Conservation (phyloP, 2,888 invertebrate genomes). For the Unio pictorum region DNA sequence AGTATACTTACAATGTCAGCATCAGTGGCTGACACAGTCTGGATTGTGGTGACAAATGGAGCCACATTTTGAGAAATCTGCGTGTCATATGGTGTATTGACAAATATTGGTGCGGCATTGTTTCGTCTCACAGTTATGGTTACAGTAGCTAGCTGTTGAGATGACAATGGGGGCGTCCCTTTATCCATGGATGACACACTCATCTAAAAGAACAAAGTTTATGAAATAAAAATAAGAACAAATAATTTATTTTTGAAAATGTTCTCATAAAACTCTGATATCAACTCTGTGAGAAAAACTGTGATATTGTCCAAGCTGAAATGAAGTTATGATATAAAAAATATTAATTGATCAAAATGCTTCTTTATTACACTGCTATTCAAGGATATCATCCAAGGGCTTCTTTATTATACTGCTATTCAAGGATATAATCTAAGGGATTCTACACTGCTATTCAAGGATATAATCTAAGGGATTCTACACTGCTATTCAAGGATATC, state of each 20-base stretch:
- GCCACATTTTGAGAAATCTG: slow-evolving; percentile 36
- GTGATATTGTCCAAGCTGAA: too few relatives aligned
- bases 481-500: too few relatives aligned
- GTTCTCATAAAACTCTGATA: too few relatives aligned
- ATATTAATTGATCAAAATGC: too few relatives aligned
- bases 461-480: too few relatives aligned
- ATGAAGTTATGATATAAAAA: too few relatives aligned
- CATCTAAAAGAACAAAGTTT: slow-evolving; percentile 34
- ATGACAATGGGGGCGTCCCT: slow-evolving; percentile 47
- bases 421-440: too few relatives aligned
- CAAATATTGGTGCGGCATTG: slow-evolving; percentile 53
- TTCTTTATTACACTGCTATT: too few relatives aligned
- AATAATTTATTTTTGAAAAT: background rate
- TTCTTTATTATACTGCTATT: too few relatives aligned
- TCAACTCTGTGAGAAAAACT: too few relatives aligned
- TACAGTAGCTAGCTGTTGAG: slow-evolving; percentile 42
- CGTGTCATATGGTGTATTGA: slow-evolving; percentile 34
- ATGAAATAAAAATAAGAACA: background rate
- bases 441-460: too few relatives aligned
- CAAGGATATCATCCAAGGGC: too few relatives aligned
- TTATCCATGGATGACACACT: slow-evolving; percentile 53
- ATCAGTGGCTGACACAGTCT: slow-evolving; percentile 41
- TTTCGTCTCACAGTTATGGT: slow-evolving; percentile 55
- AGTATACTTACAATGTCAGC: slow-evolving; percentile 38
- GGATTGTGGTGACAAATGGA: slow-evolving; percentile 20